Percentiles rank a stretch among this genome's conserved stretches.
Conservation (phyloP, 2,888 invertebrate species). For the Zygogramma bicolorata region DNA sequence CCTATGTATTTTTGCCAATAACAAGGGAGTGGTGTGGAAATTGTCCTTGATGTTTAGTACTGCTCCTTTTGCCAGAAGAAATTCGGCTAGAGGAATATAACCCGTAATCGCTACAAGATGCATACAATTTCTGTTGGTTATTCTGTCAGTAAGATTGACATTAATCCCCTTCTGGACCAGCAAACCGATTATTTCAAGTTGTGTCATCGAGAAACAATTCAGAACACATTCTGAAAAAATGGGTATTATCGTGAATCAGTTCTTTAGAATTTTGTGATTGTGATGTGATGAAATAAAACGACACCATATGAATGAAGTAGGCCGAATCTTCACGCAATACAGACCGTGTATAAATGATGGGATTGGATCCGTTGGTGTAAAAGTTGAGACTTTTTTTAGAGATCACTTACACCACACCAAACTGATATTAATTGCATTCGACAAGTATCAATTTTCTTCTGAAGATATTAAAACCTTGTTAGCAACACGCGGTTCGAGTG, state of each 20-base stretch:
- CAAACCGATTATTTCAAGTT: slow-evolving; percentile 63
- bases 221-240: slow-evolving; percentile 50
- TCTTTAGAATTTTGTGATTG: no score
- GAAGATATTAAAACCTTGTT: no score
- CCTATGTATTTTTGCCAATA: slow-evolving; percentile 24
- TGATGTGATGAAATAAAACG: no score
- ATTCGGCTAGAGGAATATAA: slow-evolving; percentile 63
- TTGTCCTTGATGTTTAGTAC: slow-evolving; percentile 52
- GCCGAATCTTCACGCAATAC: no score
- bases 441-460: no score
- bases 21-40: slow-evolving; percentile 28
- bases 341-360: no score
- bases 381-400: no score
- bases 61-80: slow-evolving; percentile 65
- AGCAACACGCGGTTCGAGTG: no score
- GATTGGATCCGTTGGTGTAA: no score
- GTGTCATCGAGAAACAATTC: slow-evolving; percentile 61
- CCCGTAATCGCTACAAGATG: slow-evolving; percentile 70
- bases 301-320: neutral
- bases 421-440: no score
- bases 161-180: slow-evolving; percentile 25
- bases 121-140: slow-evolving; percentile 64
- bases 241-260: neutral
- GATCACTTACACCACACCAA: no score
- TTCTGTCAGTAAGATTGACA: slow-evolving; percentile 25